Evolutionary conservation across 2,113 vertebrate genomes (phyloP).

Genomic region (Paradoxurus hermaphroditus): DNA sequence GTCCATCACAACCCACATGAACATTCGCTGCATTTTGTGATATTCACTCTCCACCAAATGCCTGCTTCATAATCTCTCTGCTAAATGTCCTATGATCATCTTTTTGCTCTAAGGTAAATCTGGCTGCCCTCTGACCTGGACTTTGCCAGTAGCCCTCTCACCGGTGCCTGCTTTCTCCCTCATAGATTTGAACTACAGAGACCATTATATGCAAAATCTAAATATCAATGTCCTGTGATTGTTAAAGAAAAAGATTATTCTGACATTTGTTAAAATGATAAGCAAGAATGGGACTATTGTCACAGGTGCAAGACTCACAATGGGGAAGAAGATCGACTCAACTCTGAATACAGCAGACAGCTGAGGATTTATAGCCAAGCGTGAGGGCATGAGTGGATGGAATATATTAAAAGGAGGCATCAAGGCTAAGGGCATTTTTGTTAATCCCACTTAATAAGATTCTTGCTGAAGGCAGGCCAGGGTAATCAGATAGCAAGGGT

Average conservation of each 20-base stretch:
- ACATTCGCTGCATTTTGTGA: background rate
- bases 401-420: background rate
- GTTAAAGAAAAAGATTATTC: background rate
- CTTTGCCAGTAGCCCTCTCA: background rate
- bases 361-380: background rate
- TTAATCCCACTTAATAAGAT: background rate
- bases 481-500: background rate
- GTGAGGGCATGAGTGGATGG: fast-evolving
- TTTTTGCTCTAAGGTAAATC: background rate
- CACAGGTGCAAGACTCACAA: background rate
- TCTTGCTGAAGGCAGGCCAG: background rate
- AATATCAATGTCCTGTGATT: background rate
- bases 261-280: background rate
- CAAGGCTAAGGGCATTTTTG: background rate
- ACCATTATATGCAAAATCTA: background rate
- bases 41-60: background rate
- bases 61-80: background rate
- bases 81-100: background rate
- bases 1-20: background rate
- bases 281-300: background rate
- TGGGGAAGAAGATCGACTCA: background rate
- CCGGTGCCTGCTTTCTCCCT: background rate
- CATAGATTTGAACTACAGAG: background rate
- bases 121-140: background rate
- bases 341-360: background rate